A percentile compares a stretch with the other conserved stretches of the same genome.
Evolutionary conservation across 2,113 vertebrate species (phyloP).

Genomic region (Leptodactylus fuscus): DNA sequence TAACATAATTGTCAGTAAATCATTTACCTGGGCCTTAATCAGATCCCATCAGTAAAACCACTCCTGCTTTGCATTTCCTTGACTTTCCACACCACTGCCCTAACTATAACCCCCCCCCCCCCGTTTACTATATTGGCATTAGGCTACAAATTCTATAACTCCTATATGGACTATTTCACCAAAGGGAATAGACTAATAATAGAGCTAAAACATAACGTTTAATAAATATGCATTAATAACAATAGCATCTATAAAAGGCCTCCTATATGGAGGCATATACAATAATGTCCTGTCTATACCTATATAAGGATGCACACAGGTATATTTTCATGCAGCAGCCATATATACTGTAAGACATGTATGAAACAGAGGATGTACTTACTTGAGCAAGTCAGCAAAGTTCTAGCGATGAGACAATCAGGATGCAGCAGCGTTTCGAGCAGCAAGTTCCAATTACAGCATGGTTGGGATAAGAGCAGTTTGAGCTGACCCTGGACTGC

Average conservation of each 20-base stretch:
- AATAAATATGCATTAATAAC: too few species aligned
- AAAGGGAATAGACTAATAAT: too few species aligned
- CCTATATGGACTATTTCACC: too few species aligned
- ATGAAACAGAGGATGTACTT: constrained; percentile 70
- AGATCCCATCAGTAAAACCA: background rate
- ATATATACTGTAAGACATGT: background rate
- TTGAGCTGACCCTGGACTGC: constrained; percentile 82
- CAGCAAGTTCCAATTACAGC: constrained; percentile 84
- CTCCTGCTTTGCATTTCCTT: background rate
- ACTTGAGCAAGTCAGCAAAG: constrained; percentile 86
- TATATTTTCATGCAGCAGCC: too few species aligned
- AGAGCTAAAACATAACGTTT: too few species aligned
- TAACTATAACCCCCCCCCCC: background rate
- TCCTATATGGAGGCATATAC: too few species aligned
- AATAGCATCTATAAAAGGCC: too few species aligned
- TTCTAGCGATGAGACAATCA: constrained; percentile 85
- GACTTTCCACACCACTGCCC: background rate
- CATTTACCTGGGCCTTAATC: background rate
- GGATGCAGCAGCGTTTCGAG: constrained; percentile 81
- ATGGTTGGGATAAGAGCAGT: constrained; percentile 88
- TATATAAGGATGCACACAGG: background rate
- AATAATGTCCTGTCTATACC: background rate
- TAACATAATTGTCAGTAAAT: background rate
- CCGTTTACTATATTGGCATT: background rate
- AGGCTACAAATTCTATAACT: background rate